Percentiles rank a stretch among this genome's conserved stretches.
phyloP scores from a whole-genome alignment of 2,888 invertebrate species.

The Acrobasis repandana region DNA sequence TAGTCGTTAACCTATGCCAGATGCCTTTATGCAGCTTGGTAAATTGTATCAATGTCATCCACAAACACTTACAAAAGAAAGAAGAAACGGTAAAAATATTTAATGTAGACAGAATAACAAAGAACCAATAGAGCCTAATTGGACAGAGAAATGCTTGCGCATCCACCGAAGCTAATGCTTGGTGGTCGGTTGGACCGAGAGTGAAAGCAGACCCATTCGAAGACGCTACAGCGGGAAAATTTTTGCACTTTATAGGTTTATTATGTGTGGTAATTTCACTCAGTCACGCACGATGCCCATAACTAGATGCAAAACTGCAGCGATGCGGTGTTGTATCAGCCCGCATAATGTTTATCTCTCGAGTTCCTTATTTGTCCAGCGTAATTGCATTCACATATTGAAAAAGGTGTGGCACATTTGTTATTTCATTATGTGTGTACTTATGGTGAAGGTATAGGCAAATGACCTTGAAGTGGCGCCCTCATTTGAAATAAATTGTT shows the following conservation, averaged over 20 bases:
- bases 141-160: conserved; percentile 8
- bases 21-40: too few relatives aligned
- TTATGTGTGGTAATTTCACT: conserved; percentile 11
- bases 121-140: background rate
- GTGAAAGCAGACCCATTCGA: conserved; percentile 10
- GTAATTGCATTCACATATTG: too few relatives aligned
- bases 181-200: background rate
- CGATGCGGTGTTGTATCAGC: background rate
- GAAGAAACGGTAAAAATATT: too few relatives aligned
- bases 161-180: conserved; percentile 13
- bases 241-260: conserved; percentile 14
- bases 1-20: too few relatives aligned
- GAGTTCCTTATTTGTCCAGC: background rate
- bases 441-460: too few relatives aligned
- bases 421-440: too few relatives aligned
- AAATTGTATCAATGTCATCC: too few relatives aligned
- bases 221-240: background rate
- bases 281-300: conserved; percentile 1
- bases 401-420: background rate
- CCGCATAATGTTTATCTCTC: background rate
- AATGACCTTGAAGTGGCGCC: too few relatives aligned
- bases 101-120: too few relatives aligned
- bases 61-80: too few relatives aligned
- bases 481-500: too few relatives aligned
- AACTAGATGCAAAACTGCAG: background rate